These are phyloP conservation scores for Spodoptera picta DNA, from an alignment of 2,888 invertebrate genomes.

Conservation along the genomic window DNA sequence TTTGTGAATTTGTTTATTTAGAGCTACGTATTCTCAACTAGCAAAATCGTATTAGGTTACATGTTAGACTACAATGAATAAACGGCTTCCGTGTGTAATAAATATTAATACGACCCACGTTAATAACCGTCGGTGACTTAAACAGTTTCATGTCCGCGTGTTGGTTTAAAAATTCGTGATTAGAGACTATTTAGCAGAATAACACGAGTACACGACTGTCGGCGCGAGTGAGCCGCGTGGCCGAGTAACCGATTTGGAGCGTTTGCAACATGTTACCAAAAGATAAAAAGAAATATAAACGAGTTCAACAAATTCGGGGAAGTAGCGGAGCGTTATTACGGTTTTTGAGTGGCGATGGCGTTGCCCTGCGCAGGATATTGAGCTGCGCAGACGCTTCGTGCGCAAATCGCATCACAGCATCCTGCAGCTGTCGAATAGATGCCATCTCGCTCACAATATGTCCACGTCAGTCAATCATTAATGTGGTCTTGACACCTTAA, in stretches of 20 bases:
- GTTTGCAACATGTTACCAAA: constrained; percentile 63
- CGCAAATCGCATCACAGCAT: constrained; percentile 21
- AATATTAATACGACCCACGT: constrained; percentile 26
- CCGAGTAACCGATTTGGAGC: constrained; percentile 68
- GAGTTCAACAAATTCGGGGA: constrained; percentile 68
- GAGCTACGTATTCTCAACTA: constrained; percentile 9
- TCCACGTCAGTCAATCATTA: constrained; percentile 14
- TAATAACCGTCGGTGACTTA: constrained; percentile 17
- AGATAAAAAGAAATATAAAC: constrained; percentile 69
- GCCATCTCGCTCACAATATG: neutral
- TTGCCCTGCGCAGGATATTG: constrained; percentile 23
- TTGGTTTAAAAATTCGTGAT: constrained; percentile 34
- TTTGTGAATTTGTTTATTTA: constrained; percentile 11
- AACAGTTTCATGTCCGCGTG: constrained; percentile 21
- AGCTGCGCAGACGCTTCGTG: constrained; percentile 15
- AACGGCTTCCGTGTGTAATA: constrained; percentile 35
- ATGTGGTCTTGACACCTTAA: constrained; percentile 15
- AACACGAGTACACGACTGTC: constrained; percentile 18
- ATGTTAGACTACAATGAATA: constrained; percentile 16
- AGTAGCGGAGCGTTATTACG: constrained; percentile 70
- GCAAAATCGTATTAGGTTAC: constrained; percentile 7
- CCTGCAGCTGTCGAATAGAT: constrained; percentile 13
- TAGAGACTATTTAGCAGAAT: constrained; percentile 30
- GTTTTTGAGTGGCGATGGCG: constrained; percentile 61
- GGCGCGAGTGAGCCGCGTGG: constrained; percentile 48